Base-by-base conservation (phyloP, 1,140 invertebrate species). In the Gerris buenoi region DNA sequence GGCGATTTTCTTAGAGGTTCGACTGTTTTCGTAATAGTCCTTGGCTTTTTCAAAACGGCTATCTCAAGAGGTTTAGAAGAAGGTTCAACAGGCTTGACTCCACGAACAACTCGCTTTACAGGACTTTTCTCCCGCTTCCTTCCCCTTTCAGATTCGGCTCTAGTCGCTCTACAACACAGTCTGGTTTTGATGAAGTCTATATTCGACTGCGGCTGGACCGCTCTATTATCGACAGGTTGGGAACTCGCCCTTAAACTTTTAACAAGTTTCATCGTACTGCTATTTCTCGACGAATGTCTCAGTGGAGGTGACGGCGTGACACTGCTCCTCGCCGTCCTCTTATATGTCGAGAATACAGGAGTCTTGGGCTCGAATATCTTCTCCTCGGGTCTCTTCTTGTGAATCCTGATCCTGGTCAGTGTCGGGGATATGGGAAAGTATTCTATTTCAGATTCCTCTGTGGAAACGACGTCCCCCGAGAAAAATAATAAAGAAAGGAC, bases 361-460 rank as follows among this genome's bases (percentile, higher is more conserved):
- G 68, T 70, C 29, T 84, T 74, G 26, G 84, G 85, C 74, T 84
- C 85, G 72, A 82, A 85, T 59, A 84, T 74, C 15, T 83, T 79
- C 77, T 84, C 81, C 67, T 73, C 63, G 14, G 71, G 71, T 26
- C 68, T 69, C 66, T 81, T 84, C 76, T 85, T 88, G 74, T 87
- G 86, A 23, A 89, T 83, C 74, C 87, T 83, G 73, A 90, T 89
- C 79, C 86, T 84, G 68, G 87, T 90, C 72, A 90, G 77, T 65
- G 86, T 88, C 46, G 88, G 83, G 66, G 88, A 87, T 70, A 90
- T 87, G 71, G 88, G 88, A 76, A 89, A 88, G 77, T 89, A 90
- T 79, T 90, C 87, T 71, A 89, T 84, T 78, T 85, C 83, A 63
- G 84, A 77, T 27, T 72, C 69, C 61, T 72, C 72, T 70, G 68